phyloP scores from a whole-genome alignment of 23 tunicate genomes.

The Clavelina lepadiformis region DNA sequence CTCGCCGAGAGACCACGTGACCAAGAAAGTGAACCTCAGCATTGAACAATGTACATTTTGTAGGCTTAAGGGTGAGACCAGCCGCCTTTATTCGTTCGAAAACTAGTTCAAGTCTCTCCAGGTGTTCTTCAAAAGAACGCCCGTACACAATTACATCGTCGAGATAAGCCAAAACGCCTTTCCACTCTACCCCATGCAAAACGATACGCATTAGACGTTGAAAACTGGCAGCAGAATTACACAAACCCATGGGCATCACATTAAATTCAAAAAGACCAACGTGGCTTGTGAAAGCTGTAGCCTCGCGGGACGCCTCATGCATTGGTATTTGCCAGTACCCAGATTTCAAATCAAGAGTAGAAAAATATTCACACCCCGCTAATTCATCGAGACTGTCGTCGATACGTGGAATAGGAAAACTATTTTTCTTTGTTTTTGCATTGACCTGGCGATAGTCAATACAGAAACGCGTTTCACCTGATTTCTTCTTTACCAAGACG shows the following conservation, averaged over 20 bases:
- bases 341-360: constrained; percentile 17
- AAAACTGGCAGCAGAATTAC: constrained; percentile 44
- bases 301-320: constrained; percentile 5
- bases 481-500: constrained; percentile 16
- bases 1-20: constrained; percentile 6
- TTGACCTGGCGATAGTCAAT: constrained; percentile 24
- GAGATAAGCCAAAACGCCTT: constrained; percentile 12
- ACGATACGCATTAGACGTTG: constrained; percentile 14
- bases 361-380: constrained; percentile 17
- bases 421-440: constrained; percentile 6
- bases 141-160: constrained; percentile 26
- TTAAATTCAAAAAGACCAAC: constrained; percentile 9
- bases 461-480: constrained; percentile 17
- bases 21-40: constrained; percentile 11
- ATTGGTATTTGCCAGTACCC: constrained; percentile 19
- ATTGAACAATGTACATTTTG: constrained; percentile 14
- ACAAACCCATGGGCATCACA: constrained; percentile 5
- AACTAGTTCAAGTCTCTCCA: not conserved
- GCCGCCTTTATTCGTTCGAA: constrained; percentile 5
- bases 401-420: constrained; percentile 24
- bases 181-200: not conserved
- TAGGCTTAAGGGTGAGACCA: not conserved
- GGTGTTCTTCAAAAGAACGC: constrained; percentile 24
- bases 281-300: constrained; percentile 5
- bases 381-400: constrained; percentile 28